Evolutionary conservation across 2,113 vertebrate genomes (phyloP), one percentile per base, ranked within the genome.

Genomic region (Scopus umbretta): DNA sequence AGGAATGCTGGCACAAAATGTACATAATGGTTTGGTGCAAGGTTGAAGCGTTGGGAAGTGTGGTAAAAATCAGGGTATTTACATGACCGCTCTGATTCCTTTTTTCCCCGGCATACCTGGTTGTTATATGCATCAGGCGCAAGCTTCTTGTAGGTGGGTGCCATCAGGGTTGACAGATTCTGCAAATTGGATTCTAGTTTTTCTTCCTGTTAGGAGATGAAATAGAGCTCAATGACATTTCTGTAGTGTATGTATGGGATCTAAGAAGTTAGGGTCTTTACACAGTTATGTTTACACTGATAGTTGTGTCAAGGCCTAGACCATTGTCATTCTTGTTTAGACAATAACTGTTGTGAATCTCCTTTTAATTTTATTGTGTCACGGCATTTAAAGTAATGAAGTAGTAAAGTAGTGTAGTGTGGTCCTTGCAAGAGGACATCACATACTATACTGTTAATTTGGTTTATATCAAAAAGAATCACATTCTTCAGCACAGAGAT

Each of bases 71-170:
- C 11, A 43, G 49, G n/a, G 85, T 89, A 80, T 43, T 89, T 88
- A 42, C 36, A 45, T 67, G 45, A 79, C 59, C 67, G 34, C 30
- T 79, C 27, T 15, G 55, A 13, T 47, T 83, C 38, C 38, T 8
- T 74, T 86, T n/a, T 3, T 6, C 8, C 42, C 17, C 73, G 55
- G 86, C 96, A 55, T 97, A 99, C 99, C 98, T 99, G 99, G 97
- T 99, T 99, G 96, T 96, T 97, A 96, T 99, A 99, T 9, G 99
- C 99, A 94, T 99, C 99, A 3, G 99, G 99, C 89, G 99, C 99
- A 96, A 99, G 97, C 50, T 98, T 98, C 98, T 99, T 99, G 97
- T 99, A 99, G 56, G 98, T 97, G 7, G 99, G 99, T 58, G 97
- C 99, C 97, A 99, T 97, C 74, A 99, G 84, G n/a, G 99, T 99